These are phyloP conservation scores for Mayetiola destructor DNA, from an alignment of 2,888 invertebrate species.

Conservation along the genomic window DNA sequence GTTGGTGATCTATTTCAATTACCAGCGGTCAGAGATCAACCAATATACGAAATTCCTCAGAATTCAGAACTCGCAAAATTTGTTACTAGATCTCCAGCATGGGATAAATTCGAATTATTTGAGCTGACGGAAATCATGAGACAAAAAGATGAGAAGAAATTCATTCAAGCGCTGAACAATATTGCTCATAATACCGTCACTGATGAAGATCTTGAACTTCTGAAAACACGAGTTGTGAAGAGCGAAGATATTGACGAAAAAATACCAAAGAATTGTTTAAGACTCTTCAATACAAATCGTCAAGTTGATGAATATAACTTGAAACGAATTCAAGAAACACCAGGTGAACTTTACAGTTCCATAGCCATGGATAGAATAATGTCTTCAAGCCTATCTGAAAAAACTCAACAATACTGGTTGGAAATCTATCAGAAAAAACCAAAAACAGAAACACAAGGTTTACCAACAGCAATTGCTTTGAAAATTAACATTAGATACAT, in stretches of 20 bases:
- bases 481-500: not conserved
- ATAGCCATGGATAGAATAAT: not conserved
- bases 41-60: conserved; percentile 19
- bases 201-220: conserved; percentile 19
- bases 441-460: no score
- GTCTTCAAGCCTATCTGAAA: not conserved
- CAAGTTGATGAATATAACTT: not conserved
- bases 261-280: not conserved
- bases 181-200: conserved; percentile 21
- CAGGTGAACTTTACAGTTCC: no score
- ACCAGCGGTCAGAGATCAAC: conserved; percentile 24
- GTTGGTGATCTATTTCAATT: conserved; percentile 28
- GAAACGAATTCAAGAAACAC: not conserved
- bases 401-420: not conserved
- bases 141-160: conserved; percentile 23
- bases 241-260: no score
- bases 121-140: conserved; percentile 25
- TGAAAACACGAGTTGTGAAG: conserved; percentile 17
- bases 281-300: not conserved
- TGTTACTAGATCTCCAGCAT: conserved; percentile 18
- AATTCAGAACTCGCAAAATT: conserved; percentile 15
- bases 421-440: no score
- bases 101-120: conserved; percentile 22
- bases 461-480: no score
- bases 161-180: conserved; percentile 22